Evolutionary conservation across 92 coral and sea anemone genomes (phyloP), one percentile per base, ranked within the genome.

Genomic region (Virgularia gustaviana): DNA sequence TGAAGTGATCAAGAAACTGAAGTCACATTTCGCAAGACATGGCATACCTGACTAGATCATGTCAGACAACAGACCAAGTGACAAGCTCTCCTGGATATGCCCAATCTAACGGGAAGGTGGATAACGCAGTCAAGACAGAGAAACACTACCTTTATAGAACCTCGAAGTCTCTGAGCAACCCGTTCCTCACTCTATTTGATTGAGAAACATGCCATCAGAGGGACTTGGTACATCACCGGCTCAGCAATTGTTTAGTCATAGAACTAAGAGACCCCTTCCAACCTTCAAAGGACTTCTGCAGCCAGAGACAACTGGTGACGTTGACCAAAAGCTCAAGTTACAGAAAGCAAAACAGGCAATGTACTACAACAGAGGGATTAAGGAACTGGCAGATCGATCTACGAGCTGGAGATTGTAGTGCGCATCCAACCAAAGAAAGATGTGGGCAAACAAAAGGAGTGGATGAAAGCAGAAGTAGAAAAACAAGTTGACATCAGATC

Each of bases 151-250:
- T 73, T 58, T 35, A 36, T 51, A 83, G 65, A 36, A 83, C 73
- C 19, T 43, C 16, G 18, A 41, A 71, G 75, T 58, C 80, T 34
- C 54, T 36, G 25, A 29, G 49, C 15, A 81, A 79, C 85, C 88
- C 88, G 63, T 73, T 44, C 35, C 77, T 79, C 22, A 77, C 72
- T 1, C 53, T 83, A 23, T 71, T 83, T 3, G 88, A 64, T 33
- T 83, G 77, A 72, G 85, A 61, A 83, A 64, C 76, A 83, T 83
- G 23, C 84, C 84, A 59, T 39, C 78, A 27, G 88, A 83, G 63
- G 25, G 41, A 4, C 76, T 82, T 3, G 57, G 65, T 36, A 9
- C 76, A 0, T 83, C 76, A 24, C 87, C 87, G 9, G 84, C 57
- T 16, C 88, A 79, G 63, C 19, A 76, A 22, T 12, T 83, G 4